Conservation (phyloP, 2,888 invertebrate species). For the Brenthis hecate region DNA sequence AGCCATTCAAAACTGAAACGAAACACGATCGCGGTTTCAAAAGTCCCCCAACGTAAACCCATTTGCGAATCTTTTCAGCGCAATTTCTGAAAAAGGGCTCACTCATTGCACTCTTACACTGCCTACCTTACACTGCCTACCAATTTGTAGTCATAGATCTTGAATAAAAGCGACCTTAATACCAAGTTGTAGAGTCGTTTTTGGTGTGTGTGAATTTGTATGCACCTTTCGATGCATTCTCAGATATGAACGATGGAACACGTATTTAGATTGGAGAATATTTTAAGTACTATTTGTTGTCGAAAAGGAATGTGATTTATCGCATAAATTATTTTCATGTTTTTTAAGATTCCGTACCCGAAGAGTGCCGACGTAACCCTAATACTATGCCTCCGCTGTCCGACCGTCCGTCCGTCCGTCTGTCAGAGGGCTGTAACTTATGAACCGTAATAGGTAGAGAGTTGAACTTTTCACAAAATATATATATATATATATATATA, state of each 20-base stretch:
- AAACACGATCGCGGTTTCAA: neutral
- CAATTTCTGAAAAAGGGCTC: neutral
- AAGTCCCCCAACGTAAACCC: conserved; percentile 1
- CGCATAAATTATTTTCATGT: too few species aligned
- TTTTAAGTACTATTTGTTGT: conserved; percentile 4
- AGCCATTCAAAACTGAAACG: neutral
- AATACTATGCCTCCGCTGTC: too few species aligned
- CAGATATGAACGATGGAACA: neutral
- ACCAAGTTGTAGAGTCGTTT: neutral
- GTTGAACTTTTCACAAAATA: too few species aligned
- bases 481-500: too few species aligned
- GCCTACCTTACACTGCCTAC: conserved; percentile 5
- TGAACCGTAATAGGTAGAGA: too few species aligned
- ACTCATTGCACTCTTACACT: neutral
- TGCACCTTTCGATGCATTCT: conserved; percentile 1
- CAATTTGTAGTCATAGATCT: neutral
- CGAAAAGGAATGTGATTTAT: neutral
- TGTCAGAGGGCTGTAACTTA: too few species aligned
- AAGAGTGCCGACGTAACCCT: too few species aligned
- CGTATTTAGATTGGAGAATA: neutral
- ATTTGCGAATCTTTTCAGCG: conserved; percentile 15
- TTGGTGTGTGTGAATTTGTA: neutral
- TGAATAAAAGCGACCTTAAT: neutral
- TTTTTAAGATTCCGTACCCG: too few species aligned
- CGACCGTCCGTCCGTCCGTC: too few species aligned